A percentile compares a stretch with the other conserved stretches of the same genome.
These are phyloP conservation scores for Nematolebias whitei DNA, from an alignment of 2,113 vertebrate genomes.

Conservation along the genomic window DNA sequence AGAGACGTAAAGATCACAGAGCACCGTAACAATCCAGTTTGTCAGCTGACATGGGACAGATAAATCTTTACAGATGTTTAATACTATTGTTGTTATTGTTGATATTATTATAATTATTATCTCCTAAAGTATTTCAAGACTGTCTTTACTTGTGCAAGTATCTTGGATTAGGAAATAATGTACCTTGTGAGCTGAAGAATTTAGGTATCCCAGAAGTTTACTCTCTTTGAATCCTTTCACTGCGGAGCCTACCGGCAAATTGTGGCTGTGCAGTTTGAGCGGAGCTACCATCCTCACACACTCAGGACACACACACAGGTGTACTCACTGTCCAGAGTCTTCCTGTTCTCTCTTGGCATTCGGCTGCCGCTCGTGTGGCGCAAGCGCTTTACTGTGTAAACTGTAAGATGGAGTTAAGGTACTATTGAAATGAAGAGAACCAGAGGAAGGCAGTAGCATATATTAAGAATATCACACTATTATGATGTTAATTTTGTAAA, in stretches of 20 bases:
- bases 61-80: slow-evolving; percentile 72
- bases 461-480: slow-evolving; percentile 75
- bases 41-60: slow-evolving; percentile 64
- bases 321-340: slow-evolving; percentile 79
- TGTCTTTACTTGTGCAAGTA: slow-evolving; percentile 75
- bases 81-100: slow-evolving; percentile 70
- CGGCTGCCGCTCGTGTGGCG: slow-evolving; percentile 66
- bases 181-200: slow-evolving; percentile 67
- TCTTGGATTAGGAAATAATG: slow-evolving; percentile 65
- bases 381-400: slow-evolving; percentile 55
- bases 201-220: slow-evolving; percentile 68
- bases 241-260: slow-evolving; percentile 62
- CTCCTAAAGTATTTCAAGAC: slow-evolving; percentile 77
- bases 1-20: slow-evolving; percentile 39
- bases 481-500: slow-evolving; percentile 78
- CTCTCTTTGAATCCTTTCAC: slow-evolving; percentile 56
- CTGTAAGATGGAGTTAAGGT: slow-evolving; percentile 44
- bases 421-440: slow-evolving; percentile 65
- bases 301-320: slow-evolving; percentile 78
- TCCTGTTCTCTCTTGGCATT: slow-evolving; percentile 78
- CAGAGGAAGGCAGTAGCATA: slow-evolving; percentile 79
- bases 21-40: slow-evolving; percentile 40
- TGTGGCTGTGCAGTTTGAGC: slow-evolving; percentile 64
- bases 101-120: slow-evolving; percentile 76
- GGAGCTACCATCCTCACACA: slow-evolving; percentile 72